Base-by-base conservation (phyloP, 1,140 invertebrate species). In the Mya arenaria region DNA sequence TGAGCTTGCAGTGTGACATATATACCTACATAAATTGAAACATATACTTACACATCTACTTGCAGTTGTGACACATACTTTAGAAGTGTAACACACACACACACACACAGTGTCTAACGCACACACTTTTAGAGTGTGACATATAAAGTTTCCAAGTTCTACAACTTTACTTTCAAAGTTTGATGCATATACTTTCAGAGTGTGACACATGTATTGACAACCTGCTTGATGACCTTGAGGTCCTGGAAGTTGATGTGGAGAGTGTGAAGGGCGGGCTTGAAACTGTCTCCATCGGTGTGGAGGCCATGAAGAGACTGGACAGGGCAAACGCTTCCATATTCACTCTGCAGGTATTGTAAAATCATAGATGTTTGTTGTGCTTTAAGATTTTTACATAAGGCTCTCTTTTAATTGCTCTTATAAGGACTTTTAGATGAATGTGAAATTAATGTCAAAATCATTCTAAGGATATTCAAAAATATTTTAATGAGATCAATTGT, bases 181-280 rank as follows among this genome's bases (percentile, higher is more conserved):
- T 48, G 10, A n/a, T 13, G n/a, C 44, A 13, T 48, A 48, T n/a
- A 48, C 44, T 74, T 73, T 60, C 95, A 88, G 95, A 96, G 83
- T 99, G 98, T 92, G 97, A 97, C 92, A 96, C 95, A 23, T 99
- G 98, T 91, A 96, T 96, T 1, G 96, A 98, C 89, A 95, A 96
- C 62, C 94, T 99, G 3, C 90, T 99, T 1, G 96, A 99, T 92
- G 96, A 96, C 0, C 96, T 97, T 0, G 97, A 98, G 89, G 92
- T 94, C n/a, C 89, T 99, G 23, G 91, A 94, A 19, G 85, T 89
- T 15, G 89, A 90, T 60, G 84, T 95, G 10, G 94, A 97, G 28
- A 93, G 95, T 62, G 95, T 96, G 6, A 94, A 95, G 19, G 82
- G 91, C 0, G 95, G 97, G 74, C 96, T 97, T 87, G 93, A 95